Base-by-base conservation (phyloP, 1,140 invertebrate species). In the Drosophila bocki region DNA sequence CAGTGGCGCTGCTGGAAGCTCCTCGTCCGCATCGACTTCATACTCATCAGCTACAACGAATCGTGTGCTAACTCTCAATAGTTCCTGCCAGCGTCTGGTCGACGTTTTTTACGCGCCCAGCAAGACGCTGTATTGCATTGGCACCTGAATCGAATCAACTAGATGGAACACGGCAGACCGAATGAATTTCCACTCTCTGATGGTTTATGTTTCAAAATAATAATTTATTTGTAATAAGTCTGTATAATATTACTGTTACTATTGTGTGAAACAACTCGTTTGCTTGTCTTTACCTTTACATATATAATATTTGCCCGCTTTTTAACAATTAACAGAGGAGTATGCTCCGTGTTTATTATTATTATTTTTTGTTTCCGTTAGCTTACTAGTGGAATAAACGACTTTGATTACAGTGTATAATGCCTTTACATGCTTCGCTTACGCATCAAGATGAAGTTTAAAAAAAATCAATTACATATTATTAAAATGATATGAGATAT, bases 181-280 rank as follows among this genome's bases (percentile, higher is more conserved):
- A 65, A 67, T 68, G 59, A 62, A 57, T 48, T 64, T 41, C 44
- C 19, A 63, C 42, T 58, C 35, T 47, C 42, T 48, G 17, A 69
- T 85, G 61, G 62, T 81, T 63, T 62, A 75, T 88, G 74, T 70
- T 90, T 85, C 74, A 82, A 91, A 90, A 85, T 90, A 90, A 85
- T 90, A 90, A 91, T 90, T 90, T 90, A 90, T 90, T 87, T 82
- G 61, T 82, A 90, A 90, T 90, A 90, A 90, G 78, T 85, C 75
- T 90, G 85, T 90, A 90, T 85, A 81, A 90, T 90, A 86, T 90
- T 91, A 90, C 75, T 90, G 85, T 90, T 90, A 84, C 86, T 82
- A 85, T 76, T 68, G 68, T 80, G 64, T 90, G 69, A 74, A 85
- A 79, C 81, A 90, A 87, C 45, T 64, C 61, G 57, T 64, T 75